phyloP scores from a whole-genome alignment of 1,140 invertebrate genomes.

The Plutomurus gul region DNA sequence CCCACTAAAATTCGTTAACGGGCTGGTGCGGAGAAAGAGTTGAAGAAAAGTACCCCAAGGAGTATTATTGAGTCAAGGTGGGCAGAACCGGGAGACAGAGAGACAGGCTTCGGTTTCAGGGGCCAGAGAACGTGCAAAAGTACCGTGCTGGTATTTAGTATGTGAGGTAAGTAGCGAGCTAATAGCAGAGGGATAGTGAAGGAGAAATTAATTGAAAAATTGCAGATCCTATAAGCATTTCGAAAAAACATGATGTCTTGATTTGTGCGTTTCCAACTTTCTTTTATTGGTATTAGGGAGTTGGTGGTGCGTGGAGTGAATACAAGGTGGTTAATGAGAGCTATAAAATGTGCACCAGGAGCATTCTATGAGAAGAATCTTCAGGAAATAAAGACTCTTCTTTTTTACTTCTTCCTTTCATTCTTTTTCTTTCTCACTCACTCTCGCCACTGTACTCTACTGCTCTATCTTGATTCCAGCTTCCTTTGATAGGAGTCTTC shows the following conservation, averaged over 20 bases:
- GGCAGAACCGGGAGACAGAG: too few relatives aligned
- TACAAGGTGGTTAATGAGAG: conserved; percentile 54
- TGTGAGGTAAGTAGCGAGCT: conserved; percentile 6
- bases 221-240: conserved; percentile 47
- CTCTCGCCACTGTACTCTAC: background rate
- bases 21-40: too few relatives aligned
- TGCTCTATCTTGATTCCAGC: background rate
- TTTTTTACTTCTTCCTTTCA: background rate
- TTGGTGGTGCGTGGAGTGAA: conserved; percentile 47
- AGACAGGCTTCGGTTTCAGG: too few relatives aligned
- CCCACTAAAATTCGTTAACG: too few relatives aligned
- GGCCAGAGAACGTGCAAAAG: background rate
- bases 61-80: too few relatives aligned
- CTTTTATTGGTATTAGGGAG: conserved; percentile 50
- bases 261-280: conserved; percentile 49
- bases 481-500: background rate
- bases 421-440: background rate
- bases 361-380: conserved; percentile 15
- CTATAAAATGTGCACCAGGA: conserved; percentile 37
- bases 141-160: background rate
- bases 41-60: too few relatives aligned
- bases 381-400: conserved; percentile 43
- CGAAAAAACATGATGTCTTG: conserved; percentile 53
- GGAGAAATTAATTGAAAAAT: conserved; percentile 54
- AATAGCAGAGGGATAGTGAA: conserved; percentile 32